Evolutionary conservation across 1,140 invertebrate species (phyloP), one percentile per base, ranked within the genome.

Genomic region (Dysdera silvatica): DNA sequence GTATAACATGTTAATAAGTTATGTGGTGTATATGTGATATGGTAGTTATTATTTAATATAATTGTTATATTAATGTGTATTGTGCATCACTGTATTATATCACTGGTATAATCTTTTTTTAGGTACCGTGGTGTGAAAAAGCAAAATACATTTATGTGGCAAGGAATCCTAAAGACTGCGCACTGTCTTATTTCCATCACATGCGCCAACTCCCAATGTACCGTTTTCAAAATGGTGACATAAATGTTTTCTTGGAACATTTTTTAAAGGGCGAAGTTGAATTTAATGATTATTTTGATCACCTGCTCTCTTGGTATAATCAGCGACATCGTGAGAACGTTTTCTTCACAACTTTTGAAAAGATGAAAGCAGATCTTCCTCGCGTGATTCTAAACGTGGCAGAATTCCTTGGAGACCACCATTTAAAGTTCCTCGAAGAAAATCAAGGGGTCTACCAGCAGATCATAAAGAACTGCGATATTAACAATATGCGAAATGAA

Each of bases 201-300:
- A 37, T 37, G 24, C 40, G 40, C 16, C 12, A 41, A 16, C n/a
- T 67, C 28, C 45, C 47, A n/a, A 47, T 32, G 14, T 68, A 67
- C 35, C 57, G 55, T 20, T 81, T 90, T 35, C 86, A 88, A 73
- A 61, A 74, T 40, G 73, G 68, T 8, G 63, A 71, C 6, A 77
- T 76, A 48, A 67, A 74, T 24, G 68, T 65, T 10, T 76, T 76
- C 43, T 70, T 76, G 37, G 66, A 76, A 18, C 58, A 75, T 10
- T 76, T 77, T 51, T 29, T 71, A 14, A 51, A 29, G n/a, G 76
- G 75, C 18, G 53, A 73, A 51, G 35, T 75, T 0, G 75, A 69
- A 28, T 77, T 73, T 51, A 74, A 74, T 10, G 73, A 74, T 56
- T 76, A 77, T 54, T 77, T 76, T 45, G 71, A 76, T 24, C 76